Percentiles rank a stretch among this genome's conserved stretches.
Conservation (phyloP, 1,140 invertebrate genomes). For the Drosophila sechellia region DNA sequence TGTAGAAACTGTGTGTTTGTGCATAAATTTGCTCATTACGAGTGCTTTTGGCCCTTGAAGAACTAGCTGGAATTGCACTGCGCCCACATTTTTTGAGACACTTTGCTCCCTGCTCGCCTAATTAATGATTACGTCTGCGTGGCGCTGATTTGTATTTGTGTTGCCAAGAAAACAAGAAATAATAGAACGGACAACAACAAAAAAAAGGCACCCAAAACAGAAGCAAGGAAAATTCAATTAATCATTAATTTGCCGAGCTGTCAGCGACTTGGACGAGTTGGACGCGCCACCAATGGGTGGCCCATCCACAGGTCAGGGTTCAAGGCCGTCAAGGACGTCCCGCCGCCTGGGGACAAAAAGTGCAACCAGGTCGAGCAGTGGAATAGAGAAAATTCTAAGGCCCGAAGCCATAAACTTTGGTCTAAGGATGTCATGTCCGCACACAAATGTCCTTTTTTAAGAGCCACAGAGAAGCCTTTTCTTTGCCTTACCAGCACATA, state of each 20-base stretch:
- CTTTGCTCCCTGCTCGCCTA: slow-evolving; percentile 1
- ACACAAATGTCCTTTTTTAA: neutral
- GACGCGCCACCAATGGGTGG: slow-evolving; percentile 6
- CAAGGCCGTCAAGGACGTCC: slow-evolving; percentile 1
- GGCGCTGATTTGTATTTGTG: slow-evolving; percentile 19
- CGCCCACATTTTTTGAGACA: neutral
- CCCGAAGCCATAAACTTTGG: neutral
- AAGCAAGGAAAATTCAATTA: slow-evolving; percentile 56
- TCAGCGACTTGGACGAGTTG: slow-evolving; percentile 20
- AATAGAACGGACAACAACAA: neutral
- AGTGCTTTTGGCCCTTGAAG: neutral
- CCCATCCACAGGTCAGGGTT: slow-evolving; percentile 5
- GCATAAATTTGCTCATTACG: slow-evolving; percentile 31
- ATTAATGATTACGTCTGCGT: slow-evolving; percentile 28
- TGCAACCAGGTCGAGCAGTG: slow-evolving; percentile 3
- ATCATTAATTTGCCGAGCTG: slow-evolving; percentile 66
- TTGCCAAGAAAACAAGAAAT: slow-evolving; percentile 5
- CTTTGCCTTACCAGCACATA: neutral
- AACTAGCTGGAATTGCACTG: slow-evolving; percentile 11
- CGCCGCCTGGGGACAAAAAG: slow-evolving; percentile 21
- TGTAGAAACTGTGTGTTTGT: neutral
- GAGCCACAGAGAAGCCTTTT: neutral
- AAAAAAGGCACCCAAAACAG: slow-evolving; percentile 7
- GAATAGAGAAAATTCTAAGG: neutral
- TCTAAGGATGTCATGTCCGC: neutral